Evolutionary conservation across 2,113 vertebrate species (phyloP).

Genomic region (Nesogale talazaci): DNA sequence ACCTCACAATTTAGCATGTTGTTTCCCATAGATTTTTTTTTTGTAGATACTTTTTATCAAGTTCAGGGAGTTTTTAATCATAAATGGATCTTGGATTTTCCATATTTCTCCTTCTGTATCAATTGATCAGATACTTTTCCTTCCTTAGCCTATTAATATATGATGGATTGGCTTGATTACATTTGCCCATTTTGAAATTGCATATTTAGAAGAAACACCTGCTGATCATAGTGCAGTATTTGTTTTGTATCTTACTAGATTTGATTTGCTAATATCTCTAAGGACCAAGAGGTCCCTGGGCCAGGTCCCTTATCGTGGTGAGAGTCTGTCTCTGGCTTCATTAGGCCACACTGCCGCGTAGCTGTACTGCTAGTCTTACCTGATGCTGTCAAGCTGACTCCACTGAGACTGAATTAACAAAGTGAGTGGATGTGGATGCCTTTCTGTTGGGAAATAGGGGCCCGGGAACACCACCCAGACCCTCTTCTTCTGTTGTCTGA

Average conservation of each 20-base stretch:
- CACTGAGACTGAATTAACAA: background rate
- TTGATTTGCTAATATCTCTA: too few relatives aligned
- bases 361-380: too few relatives aligned
- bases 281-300: too few relatives aligned
- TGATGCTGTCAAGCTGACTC: background rate
- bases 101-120: background rate
- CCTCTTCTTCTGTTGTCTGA: background rate
- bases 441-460: background rate
- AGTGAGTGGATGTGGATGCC: background rate
- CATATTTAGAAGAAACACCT: too few relatives aligned
- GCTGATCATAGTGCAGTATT: background rate
- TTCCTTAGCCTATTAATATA: background rate
- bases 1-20: background rate
- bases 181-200: too few relatives aligned
- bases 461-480: background rate
- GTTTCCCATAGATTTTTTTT: background rate
- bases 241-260: too few relatives aligned
- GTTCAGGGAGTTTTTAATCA: background rate
- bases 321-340: too few relatives aligned
- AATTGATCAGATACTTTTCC: background rate
- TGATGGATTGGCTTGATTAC: background rate
- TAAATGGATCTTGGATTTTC: background rate
- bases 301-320: too few relatives aligned
- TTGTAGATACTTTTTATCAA: background rate
- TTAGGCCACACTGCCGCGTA: too few relatives aligned